These are phyloP conservation scores for Zalophus californianus DNA, from an alignment of 2,797 vertebrate genomes.

Conservation along the genomic window DNA sequence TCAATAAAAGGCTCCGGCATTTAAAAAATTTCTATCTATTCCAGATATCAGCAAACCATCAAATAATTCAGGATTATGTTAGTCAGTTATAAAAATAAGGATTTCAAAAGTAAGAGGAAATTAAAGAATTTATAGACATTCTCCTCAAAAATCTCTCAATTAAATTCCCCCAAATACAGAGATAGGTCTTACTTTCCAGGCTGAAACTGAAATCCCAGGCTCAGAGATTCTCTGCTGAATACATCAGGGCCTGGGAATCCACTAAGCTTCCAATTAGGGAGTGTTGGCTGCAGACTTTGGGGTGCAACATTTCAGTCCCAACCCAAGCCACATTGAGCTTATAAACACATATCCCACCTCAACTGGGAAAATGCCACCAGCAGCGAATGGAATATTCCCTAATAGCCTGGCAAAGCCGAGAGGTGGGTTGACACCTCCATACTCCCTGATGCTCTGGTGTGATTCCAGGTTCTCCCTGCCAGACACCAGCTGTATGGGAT, in stretches of 20 bases:
- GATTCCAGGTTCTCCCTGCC: conserved; percentile 72
- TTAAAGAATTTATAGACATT: conserved; percentile 19
- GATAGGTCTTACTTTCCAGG: conserved; percentile 59
- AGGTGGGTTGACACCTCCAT: conserved; percentile 62
- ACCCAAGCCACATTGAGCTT: neutral
- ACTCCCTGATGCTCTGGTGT: conserved; percentile 70
- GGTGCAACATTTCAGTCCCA: conserved; percentile 33
- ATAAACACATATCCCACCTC: conserved; percentile 17
- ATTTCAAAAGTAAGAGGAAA: conserved; percentile 26
- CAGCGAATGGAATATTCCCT: conserved; percentile 52
- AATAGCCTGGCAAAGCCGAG: conserved; percentile 67
- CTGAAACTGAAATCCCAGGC: conserved; percentile 33
- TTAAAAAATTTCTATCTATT: neutral
- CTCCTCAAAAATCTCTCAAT: neutral
- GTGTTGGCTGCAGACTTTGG: conserved; percentile 40
- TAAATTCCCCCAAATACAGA: neutral
- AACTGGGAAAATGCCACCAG: conserved; percentile 17
- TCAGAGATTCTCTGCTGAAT: conserved; percentile 36
- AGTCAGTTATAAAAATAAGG: conserved; percentile 7
- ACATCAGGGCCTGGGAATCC: conserved; percentile 36
- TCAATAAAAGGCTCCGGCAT: neutral
- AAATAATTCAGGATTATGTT: conserved; percentile 23
- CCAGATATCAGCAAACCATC: neutral
- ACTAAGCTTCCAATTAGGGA: conserved; percentile 38
- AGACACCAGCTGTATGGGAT: conserved; percentile 73